Base-by-base conservation (phyloP, 2,888 invertebrate genomes). In the Lepetodrilus schrolli region DNA sequence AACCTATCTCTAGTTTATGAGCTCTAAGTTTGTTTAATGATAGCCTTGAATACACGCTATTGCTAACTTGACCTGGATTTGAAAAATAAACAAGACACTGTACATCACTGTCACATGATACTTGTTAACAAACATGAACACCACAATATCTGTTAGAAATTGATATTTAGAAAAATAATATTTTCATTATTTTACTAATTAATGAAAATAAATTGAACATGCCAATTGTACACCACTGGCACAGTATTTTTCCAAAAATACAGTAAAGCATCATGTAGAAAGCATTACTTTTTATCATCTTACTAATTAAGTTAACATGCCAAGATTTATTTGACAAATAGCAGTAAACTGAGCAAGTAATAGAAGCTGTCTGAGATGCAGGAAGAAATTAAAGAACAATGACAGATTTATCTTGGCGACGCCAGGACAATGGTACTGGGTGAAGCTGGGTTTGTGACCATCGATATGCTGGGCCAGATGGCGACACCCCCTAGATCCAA, bases 1-100 rank as follows among this genome's bases (percentile, higher is more conserved):
- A n/a, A 30, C 34, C 26, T 30, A 58, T 30, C 26, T 34, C 30
- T 17, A 13, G 58, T 58, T 30, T 58, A 58, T 23, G 30, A 17
- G 34, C 30, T 58, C 30, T 3, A 4, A 30, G 34, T 30, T 58
- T 21, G 17, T 7, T 58, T 58, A 58, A 58, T 58, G 58, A 58
- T 58, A 58, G 58, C 30, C 34, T 26, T 58, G 58, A 30, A 30
- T 58, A 30, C 17, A 58, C 58, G 13, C 17, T 34, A 58, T 23
- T 17, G 26, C 30, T n/a, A n/a, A 34, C 58, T 17, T 58, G 34
- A 58, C 58, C 34, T 51, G 26, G n/a, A 51, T 26, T 51, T 58
- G 26, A 58, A 58, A 13, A 26, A 58, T 58, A 26, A 58, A 26
- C 58, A 58, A 58, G 58, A 30, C 34, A 58, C 26, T 30, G 58